Conservation (phyloP, 2,797 vertebrate genomes). For the Silurus lanzhouensis region DNA sequence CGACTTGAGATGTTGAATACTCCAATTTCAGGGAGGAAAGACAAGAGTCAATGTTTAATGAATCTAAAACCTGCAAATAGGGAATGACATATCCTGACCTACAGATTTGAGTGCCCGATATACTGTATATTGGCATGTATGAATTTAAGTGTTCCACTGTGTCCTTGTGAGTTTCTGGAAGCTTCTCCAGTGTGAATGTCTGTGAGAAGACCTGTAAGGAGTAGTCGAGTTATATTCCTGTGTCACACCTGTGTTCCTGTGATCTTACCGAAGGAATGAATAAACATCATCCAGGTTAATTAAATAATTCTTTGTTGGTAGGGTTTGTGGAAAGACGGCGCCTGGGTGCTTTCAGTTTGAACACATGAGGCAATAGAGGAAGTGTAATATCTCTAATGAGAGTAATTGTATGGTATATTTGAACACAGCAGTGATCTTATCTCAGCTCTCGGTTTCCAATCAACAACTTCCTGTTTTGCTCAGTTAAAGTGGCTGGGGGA, state of each 20-base stretch:
- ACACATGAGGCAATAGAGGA: background rate
- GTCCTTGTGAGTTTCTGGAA: background rate
- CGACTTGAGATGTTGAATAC: background rate
- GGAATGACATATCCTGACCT: too few species aligned
- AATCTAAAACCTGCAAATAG: background rate
- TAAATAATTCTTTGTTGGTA: background rate
- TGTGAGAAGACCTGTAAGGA: background rate
- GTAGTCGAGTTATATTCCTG: background rate
- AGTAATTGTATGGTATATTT: background rate
- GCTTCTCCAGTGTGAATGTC: background rate
- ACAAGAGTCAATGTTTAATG: background rate
- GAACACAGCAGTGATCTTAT: slow-evolving; percentile 4
- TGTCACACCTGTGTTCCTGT: background rate
- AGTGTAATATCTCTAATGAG: background rate
- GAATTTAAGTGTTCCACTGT: background rate
- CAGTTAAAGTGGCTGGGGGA: background rate
- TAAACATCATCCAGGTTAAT: background rate
- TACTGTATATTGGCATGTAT: background rate
- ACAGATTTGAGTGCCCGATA: too few species aligned
- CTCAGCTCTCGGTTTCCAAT: slow-evolving; percentile 20
- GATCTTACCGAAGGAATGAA: background rate
- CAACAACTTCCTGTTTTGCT: slow-evolving; percentile 16
- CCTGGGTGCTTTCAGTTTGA: background rate
- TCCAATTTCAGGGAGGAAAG: background rate
- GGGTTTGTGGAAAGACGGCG: background rate